phyloP scores from a whole-genome alignment of 37 sponge, comb jelly and placozoan genomes.

The Halichondria panicea region DNA sequence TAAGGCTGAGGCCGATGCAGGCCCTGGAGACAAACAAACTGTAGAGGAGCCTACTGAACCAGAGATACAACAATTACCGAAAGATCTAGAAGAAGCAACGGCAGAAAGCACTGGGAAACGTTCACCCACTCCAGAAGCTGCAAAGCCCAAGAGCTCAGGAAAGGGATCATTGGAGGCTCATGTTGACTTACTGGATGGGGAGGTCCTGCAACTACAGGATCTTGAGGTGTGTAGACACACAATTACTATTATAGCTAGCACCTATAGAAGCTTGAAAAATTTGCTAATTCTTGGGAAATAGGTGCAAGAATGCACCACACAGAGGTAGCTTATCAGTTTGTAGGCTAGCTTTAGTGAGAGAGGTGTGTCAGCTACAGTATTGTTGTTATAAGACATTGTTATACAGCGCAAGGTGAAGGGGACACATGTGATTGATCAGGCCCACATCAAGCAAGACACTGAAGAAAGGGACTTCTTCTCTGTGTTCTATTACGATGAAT shows the following conservation, averaged over 20 bases:
- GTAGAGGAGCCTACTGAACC: not conserved
- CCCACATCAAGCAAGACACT: slow-evolving; percentile 37
- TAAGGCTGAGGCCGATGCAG: not conserved
- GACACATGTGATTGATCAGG: slow-evolving; percentile 12
- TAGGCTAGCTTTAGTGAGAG: too few relatives aligned
- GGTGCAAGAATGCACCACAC: too few relatives aligned
- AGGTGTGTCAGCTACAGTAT: not conserved
- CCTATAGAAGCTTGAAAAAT: too few relatives aligned
- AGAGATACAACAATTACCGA: not conserved
- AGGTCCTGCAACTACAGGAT: not conserved
- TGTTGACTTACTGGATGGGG: slow-evolving; percentile 18
- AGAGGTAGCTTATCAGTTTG: too few relatives aligned
- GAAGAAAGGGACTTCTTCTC: slow-evolving; percentile 75
- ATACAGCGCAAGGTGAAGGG: slow-evolving; percentile 43
- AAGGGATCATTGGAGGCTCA: slow-evolving; percentile 4
- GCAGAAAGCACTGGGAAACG: not conserved
- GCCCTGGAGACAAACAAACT: not conserved
- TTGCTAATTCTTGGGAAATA: too few relatives aligned
- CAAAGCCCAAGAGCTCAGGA: not conserved
- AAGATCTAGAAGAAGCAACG: not conserved
- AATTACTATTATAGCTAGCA: too few relatives aligned
- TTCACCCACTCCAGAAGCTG: not conserved
- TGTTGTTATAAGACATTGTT: not conserved
- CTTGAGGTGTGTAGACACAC: too few relatives aligned
- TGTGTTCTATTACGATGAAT: slow-evolving; percentile 46